Conservation (phyloP, 2,888 invertebrate genomes). For the Pachymerium ferrugineum region DNA sequence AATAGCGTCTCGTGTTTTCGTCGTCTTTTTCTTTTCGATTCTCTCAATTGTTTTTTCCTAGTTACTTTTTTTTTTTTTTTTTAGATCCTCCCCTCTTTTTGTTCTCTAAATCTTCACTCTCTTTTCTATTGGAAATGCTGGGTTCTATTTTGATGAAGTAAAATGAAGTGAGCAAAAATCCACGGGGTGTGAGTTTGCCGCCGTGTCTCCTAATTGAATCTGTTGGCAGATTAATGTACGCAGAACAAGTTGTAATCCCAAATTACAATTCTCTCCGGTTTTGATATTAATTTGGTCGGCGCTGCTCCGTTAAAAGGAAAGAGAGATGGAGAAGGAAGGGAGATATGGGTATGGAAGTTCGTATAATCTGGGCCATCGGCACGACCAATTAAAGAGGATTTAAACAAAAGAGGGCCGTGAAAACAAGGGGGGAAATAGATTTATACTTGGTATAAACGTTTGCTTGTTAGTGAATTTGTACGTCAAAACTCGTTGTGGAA, state of each 20-base stretch:
- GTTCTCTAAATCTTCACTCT: background rate
- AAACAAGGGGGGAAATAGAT: too few species aligned
- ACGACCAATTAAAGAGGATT: conserved; percentile 22
- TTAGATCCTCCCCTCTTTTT: conserved; percentile 8
- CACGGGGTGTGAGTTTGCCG: conserved; percentile 22
- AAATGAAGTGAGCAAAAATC: conserved; percentile 15
- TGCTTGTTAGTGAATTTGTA: too few species aligned
- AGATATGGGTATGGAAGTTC: background rate
- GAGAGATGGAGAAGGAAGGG: background rate
- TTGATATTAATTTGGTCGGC: conserved; percentile 29
- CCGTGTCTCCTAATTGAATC: conserved; percentile 25
- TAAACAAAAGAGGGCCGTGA: background rate
- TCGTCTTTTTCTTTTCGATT: too few species aligned
- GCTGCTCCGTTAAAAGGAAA: conserved; percentile 22
- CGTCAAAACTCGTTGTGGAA: too few species aligned
- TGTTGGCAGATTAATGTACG: conserved; percentile 27
- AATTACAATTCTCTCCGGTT: conserved; percentile 28
- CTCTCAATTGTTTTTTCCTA: too few species aligned
- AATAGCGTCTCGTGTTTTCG: conserved; percentile 14
- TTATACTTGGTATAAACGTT: too few species aligned
- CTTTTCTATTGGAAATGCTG: background rate
- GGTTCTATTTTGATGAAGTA: background rate
- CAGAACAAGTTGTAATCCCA: conserved; percentile 30
- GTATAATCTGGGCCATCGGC: conserved; percentile 27
- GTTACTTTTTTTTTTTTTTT: too few species aligned